Conservation (phyloP, 2,113 vertebrate genomes). For the Marcusenius ussheri region DNA sequence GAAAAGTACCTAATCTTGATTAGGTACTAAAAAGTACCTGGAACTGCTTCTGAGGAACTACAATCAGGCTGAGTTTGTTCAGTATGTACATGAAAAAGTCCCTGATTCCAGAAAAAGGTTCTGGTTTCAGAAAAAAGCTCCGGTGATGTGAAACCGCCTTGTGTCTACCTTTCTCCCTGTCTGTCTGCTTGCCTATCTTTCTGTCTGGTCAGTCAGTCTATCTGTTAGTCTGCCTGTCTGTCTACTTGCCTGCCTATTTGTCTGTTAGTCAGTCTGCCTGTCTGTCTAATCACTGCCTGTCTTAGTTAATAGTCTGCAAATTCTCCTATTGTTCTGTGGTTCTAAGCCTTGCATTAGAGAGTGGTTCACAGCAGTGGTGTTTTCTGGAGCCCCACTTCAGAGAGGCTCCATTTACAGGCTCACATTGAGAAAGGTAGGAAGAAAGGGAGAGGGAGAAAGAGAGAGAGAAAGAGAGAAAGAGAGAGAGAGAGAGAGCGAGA, state of each 20-base stretch:
- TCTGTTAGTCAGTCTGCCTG: background rate
- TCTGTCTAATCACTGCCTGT: background rate
- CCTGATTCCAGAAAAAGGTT: background rate
- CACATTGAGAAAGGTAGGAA: too few species aligned
- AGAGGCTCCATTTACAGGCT: too few species aligned
- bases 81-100: background rate
- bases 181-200: background rate
- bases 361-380: background rate
- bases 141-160: background rate
- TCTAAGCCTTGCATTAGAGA: background rate
- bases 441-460: too few species aligned
- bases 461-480: background rate
- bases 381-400: background rate
- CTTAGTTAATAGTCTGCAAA: background rate
- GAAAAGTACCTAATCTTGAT: background rate
- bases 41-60: background rate
- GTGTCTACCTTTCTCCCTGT: background rate
- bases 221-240: background rate
- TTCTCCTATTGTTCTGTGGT: background rate
- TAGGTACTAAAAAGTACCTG: background rate
- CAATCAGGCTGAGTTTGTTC: background rate
- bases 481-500: background rate
- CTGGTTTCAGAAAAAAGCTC: background rate
- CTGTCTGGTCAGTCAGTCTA: background rate
- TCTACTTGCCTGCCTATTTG: background rate